phyloP scores from a whole-genome alignment of 2,797 vertebrate genomes.

The Arnoldichthys spilopterus region DNA sequence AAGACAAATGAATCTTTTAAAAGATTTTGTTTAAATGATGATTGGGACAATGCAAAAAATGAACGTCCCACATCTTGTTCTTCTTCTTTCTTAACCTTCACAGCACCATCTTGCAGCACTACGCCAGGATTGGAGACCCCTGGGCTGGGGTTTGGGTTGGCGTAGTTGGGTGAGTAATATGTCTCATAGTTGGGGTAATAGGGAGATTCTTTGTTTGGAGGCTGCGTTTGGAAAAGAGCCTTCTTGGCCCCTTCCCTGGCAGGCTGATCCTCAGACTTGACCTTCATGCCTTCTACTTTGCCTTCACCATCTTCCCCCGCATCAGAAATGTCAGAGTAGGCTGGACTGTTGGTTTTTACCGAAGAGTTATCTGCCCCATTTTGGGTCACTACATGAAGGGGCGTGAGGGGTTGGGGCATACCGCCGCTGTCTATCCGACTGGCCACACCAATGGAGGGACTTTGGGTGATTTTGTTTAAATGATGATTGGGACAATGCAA shows the following conservation, averaged over 20 bases:
- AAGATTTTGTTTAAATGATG: neutral
- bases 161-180: constrained; percentile 94
- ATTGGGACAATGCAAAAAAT: no score
- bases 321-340: constrained; percentile 97
- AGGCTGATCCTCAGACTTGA: constrained; percentile 88
- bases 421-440: constrained; percentile 90
- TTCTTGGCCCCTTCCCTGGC: constrained; percentile 95
- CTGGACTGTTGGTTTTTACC: constrained; percentile 96
- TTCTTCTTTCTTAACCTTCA: constrained; percentile 94
- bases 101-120: constrained; percentile 79
- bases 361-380: constrained; percentile 95
- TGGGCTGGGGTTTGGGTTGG: constrained; percentile 93
- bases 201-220: constrained; percentile 91
- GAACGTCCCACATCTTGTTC: constrained; percentile 88
- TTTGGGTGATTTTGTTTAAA: no score
- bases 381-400: constrained; percentile 90
- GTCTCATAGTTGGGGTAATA: constrained; percentile 92
- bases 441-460: constrained; percentile 91
- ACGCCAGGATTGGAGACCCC: constrained; percentile 81
- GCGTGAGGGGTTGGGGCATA: constrained; percentile 89
- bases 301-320: constrained; percentile 97
- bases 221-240: constrained; percentile 88
- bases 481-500: no score
- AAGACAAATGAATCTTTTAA: no score
- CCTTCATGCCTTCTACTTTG: constrained; percentile 87